Evolutionary conservation across 1,140 invertebrate genomes (phyloP), one percentile per base, ranked within the genome.

Genomic region (Manduca sexta): DNA sequence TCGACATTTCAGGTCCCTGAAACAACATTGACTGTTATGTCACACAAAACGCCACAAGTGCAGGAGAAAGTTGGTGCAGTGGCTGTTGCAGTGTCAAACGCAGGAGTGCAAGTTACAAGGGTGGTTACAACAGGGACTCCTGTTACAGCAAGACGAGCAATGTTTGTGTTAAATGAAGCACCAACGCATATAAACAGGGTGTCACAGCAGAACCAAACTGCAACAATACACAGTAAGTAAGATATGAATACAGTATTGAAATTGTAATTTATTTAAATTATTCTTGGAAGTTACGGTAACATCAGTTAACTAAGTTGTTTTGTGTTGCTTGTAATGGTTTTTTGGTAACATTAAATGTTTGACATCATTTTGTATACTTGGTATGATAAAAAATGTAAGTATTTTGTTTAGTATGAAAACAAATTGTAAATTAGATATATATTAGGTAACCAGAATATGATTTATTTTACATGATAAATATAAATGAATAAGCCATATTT

Each of bases 121-220:
- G 82, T 85, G 6, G 74, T 85, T 3, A 81, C 80, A 0, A 59
- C 81, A 1, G 77, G 75, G 0, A 72, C 71, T 7, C 77, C 77
- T 1, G 65, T 71, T 0, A 56, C 62, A 0, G 64, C 67, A 0
- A 56, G 84, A 31, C 61, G 80, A 44, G 79, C 82, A 3, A 86
- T 87, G 84, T 87, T 86, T 77, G 77, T 87, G 7, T 57, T 87
- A 2, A 87, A 86, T 44, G 86, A 87, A 47, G 57, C 78, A 7
- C 76, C 84, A 1, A 56, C 74, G 0, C 85, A 86, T 33, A 74
- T 76, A 15, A 83, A 80, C 42, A 75, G 82, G 54, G 81, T 84
- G 0, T 66, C 76, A 26, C 86, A 86, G 37, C 84, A 84, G 48
- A 87, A 86, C 48, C 84, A 87, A 43, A 82, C 84, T 4, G 64